phyloP scores from a whole-genome alignment of 2,797 vertebrate species.

The Chloroceryle inda region DNA sequence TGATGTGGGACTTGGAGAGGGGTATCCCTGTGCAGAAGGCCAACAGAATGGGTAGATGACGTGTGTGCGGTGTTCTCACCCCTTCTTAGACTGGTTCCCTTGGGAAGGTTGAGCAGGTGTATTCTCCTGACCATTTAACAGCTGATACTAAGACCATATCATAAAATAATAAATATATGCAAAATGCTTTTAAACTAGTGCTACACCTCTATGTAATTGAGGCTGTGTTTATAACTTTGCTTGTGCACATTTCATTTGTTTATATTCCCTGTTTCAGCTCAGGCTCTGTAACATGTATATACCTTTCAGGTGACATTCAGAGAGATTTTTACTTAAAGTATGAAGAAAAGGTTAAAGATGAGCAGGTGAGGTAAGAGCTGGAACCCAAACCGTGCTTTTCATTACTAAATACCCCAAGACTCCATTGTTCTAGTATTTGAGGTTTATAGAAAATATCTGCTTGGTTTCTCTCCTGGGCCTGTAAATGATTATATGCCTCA shows the following conservation, averaged over 20 bases:
- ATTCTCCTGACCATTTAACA: background rate
- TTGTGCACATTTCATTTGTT: background rate
- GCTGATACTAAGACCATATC: background rate
- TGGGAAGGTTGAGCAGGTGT: background rate
- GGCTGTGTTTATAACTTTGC: background rate
- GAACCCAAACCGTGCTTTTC: background rate
- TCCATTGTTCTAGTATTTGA: conserved; percentile 13
- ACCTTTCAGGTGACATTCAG: background rate
- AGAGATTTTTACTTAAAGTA: background rate
- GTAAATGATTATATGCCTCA: conserved; percentile 44
- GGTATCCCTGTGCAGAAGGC: background rate
- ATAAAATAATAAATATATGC: background rate
- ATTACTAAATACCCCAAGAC: conserved; percentile 2
- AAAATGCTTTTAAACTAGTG: background rate
- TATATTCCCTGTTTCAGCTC: background rate
- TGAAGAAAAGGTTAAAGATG: conserved; percentile 13
- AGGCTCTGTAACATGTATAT: background rate
- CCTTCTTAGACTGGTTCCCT: background rate
- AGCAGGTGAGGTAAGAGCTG: conserved; percentile 36
- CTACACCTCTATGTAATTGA: background rate
- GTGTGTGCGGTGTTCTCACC: background rate
- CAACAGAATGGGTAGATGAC: background rate
- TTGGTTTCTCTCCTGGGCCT: conserved; percentile 11
- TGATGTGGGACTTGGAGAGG: background rate
- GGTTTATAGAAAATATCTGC: background rate